Conservation (phyloP, 2,888 invertebrate genomes). For the Lepeophtheirus nordmannii region DNA sequence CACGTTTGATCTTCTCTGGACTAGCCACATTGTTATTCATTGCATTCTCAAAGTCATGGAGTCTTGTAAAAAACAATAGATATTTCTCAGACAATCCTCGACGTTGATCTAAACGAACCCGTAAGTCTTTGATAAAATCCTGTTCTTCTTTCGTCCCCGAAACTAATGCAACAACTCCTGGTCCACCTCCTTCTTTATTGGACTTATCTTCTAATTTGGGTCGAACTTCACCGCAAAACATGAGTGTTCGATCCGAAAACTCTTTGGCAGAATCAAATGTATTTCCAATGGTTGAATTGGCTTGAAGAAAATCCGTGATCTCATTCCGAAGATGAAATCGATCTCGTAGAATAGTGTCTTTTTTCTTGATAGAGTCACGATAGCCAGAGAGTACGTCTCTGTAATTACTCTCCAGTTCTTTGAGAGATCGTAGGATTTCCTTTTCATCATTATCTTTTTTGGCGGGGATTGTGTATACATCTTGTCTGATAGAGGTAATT, state of each 20-base stretch:
- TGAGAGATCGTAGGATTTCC: background rate
- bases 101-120: background rate
- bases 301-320: background rate
- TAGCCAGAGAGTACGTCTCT: conserved; percentile 5
- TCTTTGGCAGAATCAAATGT: background rate
- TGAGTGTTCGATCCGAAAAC: background rate
- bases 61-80: background rate
- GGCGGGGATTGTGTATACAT: background rate
- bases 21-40: background rate
- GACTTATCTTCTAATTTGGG: background rate
- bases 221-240: background rate
- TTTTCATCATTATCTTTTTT: background rate
- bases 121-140: background rate
- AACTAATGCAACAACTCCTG: background rate
- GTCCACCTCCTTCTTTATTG: background rate
- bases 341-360: background rate
- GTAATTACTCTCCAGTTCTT: background rate
- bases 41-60: background rate
- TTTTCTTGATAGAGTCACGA: conserved; percentile 2
- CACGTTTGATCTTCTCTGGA: background rate
- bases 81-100: background rate
- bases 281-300: background rate
- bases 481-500: background rate
- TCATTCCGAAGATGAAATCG: background rate
- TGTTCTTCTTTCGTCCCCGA: background rate